phyloP scores from a whole-genome alignment of 2,797 vertebrate species.

The Mustela erminea region DNA sequence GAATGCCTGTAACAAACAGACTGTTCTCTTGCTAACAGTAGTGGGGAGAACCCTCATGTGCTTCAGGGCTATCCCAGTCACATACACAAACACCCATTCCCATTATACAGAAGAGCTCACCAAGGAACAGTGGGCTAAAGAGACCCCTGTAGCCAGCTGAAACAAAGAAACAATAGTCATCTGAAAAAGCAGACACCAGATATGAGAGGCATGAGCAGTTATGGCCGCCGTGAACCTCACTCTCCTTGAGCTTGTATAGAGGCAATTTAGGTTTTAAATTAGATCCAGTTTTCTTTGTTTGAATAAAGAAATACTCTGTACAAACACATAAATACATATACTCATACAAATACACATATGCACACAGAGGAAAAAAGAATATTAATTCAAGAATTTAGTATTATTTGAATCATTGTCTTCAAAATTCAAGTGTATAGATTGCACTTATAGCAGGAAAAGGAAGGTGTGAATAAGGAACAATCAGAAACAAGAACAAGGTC shows the following conservation, averaged over 20 bases:
- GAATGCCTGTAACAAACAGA: not conserved
- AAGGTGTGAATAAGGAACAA: not conserved
- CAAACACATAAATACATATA: not conserved
- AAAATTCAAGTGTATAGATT: not conserved
- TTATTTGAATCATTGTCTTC: not conserved
- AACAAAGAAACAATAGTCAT: not conserved
- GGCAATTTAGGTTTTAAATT: not conserved
- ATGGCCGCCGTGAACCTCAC: not conserved
- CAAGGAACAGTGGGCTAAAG: not conserved
- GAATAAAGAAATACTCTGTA: not conserved
- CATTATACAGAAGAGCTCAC: not conserved
- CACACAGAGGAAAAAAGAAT: not conserved
- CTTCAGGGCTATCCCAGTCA: not conserved
- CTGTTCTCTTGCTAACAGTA: not conserved
- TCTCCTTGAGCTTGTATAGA: not conserved
- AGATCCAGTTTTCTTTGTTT: not conserved
- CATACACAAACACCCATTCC: accelerated
- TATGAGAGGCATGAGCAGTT: not conserved
- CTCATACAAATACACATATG: not conserved
- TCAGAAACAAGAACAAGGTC: not conserved
- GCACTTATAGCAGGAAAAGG: not conserved
- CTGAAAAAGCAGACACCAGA: not conserved
- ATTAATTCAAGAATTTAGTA: conserved; percentile 6
- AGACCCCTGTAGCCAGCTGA: not conserved
- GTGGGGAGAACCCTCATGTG: not conserved